phyloP scores from a whole-genome alignment of 2,113 vertebrate genomes.

The Brachyistius frenatus region DNA sequence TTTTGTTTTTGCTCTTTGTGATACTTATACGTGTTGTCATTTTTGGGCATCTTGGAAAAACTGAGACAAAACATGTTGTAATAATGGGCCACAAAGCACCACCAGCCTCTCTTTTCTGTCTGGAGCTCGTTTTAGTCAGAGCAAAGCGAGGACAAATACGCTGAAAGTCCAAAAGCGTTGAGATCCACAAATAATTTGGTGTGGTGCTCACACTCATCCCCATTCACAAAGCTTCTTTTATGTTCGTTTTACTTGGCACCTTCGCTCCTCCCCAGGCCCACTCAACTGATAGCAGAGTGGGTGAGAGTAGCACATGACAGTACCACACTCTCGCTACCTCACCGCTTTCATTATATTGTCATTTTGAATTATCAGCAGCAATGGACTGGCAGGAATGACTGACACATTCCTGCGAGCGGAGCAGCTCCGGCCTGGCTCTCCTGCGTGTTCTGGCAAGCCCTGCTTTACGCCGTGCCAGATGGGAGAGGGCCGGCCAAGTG shows the following conservation, averaged over 20 bases:
- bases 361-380: slow-evolving; percentile 82
- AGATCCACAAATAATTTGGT: slow-evolving; percentile 67
- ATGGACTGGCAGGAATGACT: slow-evolving; percentile 81
- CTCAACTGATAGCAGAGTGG: slow-evolving; percentile 53
- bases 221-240: slow-evolving; percentile 68
- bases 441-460: slow-evolving; percentile 82
- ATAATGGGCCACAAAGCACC: slow-evolving; percentile 37
- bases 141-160: slow-evolving; percentile 55
- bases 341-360: slow-evolving; percentile 81
- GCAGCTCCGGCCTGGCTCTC: slow-evolving; percentile 74
- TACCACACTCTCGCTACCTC: slow-evolving; percentile 68
- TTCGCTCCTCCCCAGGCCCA: slow-evolving; percentile 12
- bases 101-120: slow-evolving; percentile 39
- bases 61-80: slow-evolving; percentile 54
- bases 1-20: slow-evolving; percentile 34
- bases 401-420: slow-evolving; percentile 79
- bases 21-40: slow-evolving; percentile 50
- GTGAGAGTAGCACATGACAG: slow-evolving; percentile 68
- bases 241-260: slow-evolving; percentile 66
- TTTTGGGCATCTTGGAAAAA: slow-evolving; percentile 64
- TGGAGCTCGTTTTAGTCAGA: slow-evolving; percentile 55
- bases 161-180: slow-evolving; percentile 61
- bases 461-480: slow-evolving; percentile 71
- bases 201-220: slow-evolving; percentile 60
- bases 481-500: slow-evolving; percentile 73